Conservation (phyloP, 1,140 invertebrate genomes). For the Drosophila albomicans region DNA sequence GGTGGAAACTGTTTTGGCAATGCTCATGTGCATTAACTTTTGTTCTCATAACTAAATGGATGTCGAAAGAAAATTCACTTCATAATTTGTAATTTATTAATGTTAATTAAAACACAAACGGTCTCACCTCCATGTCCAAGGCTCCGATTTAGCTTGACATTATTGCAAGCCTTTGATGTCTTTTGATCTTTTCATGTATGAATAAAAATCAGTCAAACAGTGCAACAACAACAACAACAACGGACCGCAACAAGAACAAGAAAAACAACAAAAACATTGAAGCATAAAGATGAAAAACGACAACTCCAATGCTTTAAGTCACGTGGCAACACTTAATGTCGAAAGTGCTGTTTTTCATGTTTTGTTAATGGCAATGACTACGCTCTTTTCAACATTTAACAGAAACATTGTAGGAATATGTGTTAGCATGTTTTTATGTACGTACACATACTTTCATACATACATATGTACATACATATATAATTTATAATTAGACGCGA, state of each 20-base stretch:
- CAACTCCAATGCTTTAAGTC: constrained; percentile 24
- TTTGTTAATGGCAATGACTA: constrained; percentile 25
- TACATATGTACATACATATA: neutral
- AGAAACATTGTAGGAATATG: no score
- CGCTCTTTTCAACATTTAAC: neutral
- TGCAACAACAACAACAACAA: neutral
- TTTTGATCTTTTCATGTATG: constrained; percentile 33
- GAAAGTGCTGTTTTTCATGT: constrained; percentile 37
- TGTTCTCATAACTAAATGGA: no score
- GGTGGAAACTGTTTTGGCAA: no score
- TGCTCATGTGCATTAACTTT: no score
- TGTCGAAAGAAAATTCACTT: neutral
- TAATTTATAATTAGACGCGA: neutral
- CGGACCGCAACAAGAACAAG: constrained; percentile 8
- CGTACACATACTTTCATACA: neutral
- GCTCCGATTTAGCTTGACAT: neutral
- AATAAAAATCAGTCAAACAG: constrained; percentile 26
- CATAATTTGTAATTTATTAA: neutral
- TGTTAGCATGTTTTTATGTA: neutral
- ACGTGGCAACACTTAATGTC: constrained; percentile 44
- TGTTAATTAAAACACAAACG: neutral
- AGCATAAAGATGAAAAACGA: neutral
- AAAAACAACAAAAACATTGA: constrained; percentile 4
- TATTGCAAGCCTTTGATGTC: constrained; percentile 35
- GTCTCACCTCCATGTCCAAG: neutral